A percentile compares a stretch with the other conserved stretches of the same genome.
These are phyloP conservation scores for Pocillopora verrucosa DNA, from an alignment of 64 coral and sea anemone genomes.

Conservation along the genomic window DNA sequence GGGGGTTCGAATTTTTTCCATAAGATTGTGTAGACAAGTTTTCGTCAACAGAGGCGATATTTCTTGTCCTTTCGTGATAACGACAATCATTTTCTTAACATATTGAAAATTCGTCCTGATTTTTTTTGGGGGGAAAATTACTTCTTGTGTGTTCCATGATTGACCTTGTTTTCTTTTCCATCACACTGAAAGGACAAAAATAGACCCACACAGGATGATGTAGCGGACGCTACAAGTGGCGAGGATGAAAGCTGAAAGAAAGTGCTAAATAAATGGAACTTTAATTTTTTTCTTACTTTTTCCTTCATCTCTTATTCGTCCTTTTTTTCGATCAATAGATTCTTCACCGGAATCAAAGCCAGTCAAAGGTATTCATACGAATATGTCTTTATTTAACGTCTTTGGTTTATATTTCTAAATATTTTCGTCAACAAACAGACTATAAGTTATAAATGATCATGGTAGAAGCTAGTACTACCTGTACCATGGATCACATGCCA, in stretches of 20 bases:
- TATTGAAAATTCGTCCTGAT: not conserved
- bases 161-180: not conserved
- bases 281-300: not conserved
- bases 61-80: constrained; percentile 22
- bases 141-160: not conserved
- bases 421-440: constrained; percentile 29
- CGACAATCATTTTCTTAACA: not conserved
- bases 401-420: not conserved
- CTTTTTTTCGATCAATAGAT: not conserved
- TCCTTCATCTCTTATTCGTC: too few relatives aligned
- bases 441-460: constrained; percentile 34
- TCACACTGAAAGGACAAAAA: not conserved
- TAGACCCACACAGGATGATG: not conserved
- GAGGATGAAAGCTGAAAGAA: not conserved
- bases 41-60: not conserved
- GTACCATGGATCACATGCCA: constrained; percentile 7
- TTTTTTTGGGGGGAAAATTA: not conserved
- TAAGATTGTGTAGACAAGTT: not conserved
- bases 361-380: constrained; percentile 12
- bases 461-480: constrained; percentile 29
- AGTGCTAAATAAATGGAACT: not conserved
- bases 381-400: not conserved
- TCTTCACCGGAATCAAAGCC: constrained; percentile 1
- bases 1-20: not conserved
- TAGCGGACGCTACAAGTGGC: not conserved